Conservation (phyloP, 2,888 invertebrate species). For the Sturmia bella region DNA sequence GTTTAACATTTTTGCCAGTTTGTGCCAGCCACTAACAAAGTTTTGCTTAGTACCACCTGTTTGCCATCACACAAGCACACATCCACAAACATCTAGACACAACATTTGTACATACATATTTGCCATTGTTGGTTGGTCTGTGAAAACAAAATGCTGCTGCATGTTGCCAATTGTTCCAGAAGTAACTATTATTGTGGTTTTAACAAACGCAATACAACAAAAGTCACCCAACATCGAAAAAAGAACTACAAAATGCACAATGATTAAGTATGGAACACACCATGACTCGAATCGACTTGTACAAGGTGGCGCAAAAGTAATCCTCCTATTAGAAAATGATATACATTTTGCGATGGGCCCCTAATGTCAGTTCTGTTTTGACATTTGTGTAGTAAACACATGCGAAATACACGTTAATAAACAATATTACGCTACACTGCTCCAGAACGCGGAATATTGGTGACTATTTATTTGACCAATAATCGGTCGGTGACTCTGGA, state of each 20-base stretch:
- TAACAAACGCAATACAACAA: constrained; percentile 73
- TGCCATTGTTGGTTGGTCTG: constrained; percentile 41
- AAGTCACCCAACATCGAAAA: constrained; percentile 74
- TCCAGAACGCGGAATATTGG: no score
- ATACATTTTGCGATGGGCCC: no score
- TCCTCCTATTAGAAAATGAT: no score
- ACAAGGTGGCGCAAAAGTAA: no score
- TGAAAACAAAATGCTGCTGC: constrained; percentile 59
- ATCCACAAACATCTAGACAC: not conserved
- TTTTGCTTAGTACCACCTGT: constrained; percentile 59
- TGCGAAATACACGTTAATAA: no score
- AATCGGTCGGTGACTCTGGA: no score
- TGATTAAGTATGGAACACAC: constrained; percentile 39
- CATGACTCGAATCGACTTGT: constrained; percentile 15
- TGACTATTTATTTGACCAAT: no score
- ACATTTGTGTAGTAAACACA: no score
- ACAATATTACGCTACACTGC: no score
- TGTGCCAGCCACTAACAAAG: constrained; percentile 66
- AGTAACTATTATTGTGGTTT: constrained; percentile 75
- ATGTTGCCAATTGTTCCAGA: constrained; percentile 57
- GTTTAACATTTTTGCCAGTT: constrained; percentile 77
- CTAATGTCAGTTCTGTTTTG: no score
- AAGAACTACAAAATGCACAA: constrained; percentile 64
- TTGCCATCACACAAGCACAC: constrained; percentile 34
- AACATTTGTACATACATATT: constrained; percentile 11